phyloP scores from a whole-genome alignment of 2,888 invertebrate genomes.

The Caenorhabditis sp. region DNA sequence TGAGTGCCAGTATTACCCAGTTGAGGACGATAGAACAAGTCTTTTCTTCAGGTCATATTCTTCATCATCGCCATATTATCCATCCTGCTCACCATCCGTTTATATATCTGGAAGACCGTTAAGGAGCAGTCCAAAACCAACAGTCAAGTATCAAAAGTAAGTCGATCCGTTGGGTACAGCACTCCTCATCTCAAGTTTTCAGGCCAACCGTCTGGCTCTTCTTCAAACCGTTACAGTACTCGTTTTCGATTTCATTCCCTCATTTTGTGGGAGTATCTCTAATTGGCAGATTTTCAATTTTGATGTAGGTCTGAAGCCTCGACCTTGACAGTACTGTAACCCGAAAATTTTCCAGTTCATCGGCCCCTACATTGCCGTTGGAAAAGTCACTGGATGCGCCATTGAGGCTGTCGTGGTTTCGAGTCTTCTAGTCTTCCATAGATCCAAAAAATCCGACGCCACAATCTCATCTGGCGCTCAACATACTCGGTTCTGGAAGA shows the following conservation, averaged over 20 bases:
- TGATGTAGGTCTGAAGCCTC: not conserved
- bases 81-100: not conserved
- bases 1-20: not conserved
- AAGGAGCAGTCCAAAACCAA: not conserved
- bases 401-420: slow-evolving; percentile 28
- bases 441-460: not conserved
- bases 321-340: no score
- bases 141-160: slow-evolving; percentile 16
- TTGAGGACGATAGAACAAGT: not conserved
- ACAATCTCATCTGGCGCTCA: no score
- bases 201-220: slow-evolving; percentile 24
- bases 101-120: slow-evolving; percentile 8
- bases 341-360: slow-evolving; percentile 12
- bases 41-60: slow-evolving; percentile 7
- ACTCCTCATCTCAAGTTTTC: not conserved
- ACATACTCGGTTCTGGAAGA: no score
- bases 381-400: slow-evolving; percentile 33
- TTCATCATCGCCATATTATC: slow-evolving; percentile 9
- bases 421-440: not conserved
- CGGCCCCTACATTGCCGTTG: slow-evolving; percentile 30
- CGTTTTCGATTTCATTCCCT: slow-evolving; percentile 12
- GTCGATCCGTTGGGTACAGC: not conserved
- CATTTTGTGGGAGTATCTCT: slow-evolving; percentile 20
- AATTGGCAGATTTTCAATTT: not conserved
- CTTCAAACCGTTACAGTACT: slow-evolving; percentile 11